Conservation (phyloP, 2,888 invertebrate genomes). For the Latrodectus hesperus region DNA sequence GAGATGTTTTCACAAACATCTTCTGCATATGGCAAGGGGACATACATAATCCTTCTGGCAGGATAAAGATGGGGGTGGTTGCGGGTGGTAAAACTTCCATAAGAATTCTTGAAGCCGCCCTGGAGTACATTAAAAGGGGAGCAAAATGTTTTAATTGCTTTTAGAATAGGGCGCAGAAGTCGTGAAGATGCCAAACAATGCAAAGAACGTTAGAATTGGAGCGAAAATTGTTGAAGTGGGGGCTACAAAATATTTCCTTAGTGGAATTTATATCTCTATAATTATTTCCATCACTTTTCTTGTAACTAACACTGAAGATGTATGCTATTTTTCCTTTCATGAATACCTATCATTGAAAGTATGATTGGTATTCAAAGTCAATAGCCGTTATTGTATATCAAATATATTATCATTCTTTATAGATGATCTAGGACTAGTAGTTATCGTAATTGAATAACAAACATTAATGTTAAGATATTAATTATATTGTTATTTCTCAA, state of each 20-base stretch:
- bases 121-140: conserved; percentile 21
- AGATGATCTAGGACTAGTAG: too few relatives aligned
- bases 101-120: conserved; percentile 20
- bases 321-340: too few relatives aligned
- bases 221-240: too few relatives aligned
- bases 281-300: not conserved
- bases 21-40: not conserved
- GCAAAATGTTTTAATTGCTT: conserved; percentile 41
- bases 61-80: not conserved
- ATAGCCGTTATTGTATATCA: too few relatives aligned
- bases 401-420: too few relatives aligned
- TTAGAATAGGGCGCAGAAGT: conserved; percentile 8
- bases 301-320: not conserved
- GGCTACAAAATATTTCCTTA: too few relatives aligned
- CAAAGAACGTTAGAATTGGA: conserved; percentile 18
- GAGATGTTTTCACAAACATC: conserved; percentile 38
- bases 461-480: too few relatives aligned
- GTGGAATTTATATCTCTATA: too few relatives aligned
- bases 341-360: too few relatives aligned
- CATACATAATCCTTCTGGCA: conserved; percentile 12
- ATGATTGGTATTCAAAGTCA: too few relatives aligned
- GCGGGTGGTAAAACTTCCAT: not conserved
- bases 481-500: too few relatives aligned
- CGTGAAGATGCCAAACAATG: conserved; percentile 9
- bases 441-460: too few relatives aligned